Conservation (phyloP, 2,888 invertebrate species). For the Hemaris fuciformis region DNA sequence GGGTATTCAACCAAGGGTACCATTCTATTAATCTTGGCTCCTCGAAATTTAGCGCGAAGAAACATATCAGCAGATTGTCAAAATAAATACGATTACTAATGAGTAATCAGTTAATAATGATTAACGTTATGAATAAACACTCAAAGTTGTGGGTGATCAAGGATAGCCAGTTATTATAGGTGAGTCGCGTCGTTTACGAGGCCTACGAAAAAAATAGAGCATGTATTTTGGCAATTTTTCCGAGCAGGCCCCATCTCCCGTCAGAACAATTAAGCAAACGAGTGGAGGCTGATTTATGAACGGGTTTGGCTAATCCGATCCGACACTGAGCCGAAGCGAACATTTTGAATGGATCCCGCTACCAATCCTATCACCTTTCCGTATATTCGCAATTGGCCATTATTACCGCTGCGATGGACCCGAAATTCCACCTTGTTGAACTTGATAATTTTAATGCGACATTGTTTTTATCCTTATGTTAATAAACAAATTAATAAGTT, state of each 20-base stretch:
- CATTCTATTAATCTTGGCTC: no score
- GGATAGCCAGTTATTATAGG: no score
- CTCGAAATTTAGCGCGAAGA: no score
- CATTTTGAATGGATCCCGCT: background rate
- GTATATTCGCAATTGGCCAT: background rate
- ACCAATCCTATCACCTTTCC: background rate
- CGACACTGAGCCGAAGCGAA: conserved; percentile 29
- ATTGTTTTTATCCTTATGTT: background rate
- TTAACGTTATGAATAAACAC: no score
- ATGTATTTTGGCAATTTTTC: conserved; percentile 19
- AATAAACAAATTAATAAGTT: no score
- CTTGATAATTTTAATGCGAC: background rate
- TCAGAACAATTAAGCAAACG: conserved; percentile 45
- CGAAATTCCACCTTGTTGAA: background rate
- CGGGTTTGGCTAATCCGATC: conserved; percentile 30
- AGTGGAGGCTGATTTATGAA: conserved; percentile 43
- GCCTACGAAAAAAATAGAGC: background rate
- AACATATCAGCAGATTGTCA: no score
- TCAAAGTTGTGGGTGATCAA: no score
- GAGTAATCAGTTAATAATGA: background rate
- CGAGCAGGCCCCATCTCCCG: conserved; percentile 21
- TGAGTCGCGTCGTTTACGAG: background rate
- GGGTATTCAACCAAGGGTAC: no score
- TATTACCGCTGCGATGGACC: background rate
- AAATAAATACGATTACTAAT: no score